These are phyloP conservation scores for Epinotia demarniana DNA, from an alignment of 2,888 invertebrate species.

Conservation along the genomic window DNA sequence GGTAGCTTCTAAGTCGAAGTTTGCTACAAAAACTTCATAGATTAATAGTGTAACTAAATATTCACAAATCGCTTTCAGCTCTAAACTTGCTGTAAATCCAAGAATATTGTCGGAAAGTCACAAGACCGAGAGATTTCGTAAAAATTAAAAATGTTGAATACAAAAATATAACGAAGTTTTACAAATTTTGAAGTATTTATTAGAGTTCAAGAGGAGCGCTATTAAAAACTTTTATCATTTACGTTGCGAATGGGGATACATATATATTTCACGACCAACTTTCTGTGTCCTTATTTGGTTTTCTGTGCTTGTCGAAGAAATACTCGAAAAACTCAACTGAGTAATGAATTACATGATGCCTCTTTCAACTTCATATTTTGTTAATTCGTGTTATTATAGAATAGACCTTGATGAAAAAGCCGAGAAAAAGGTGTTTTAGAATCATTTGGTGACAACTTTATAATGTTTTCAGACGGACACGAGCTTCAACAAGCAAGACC, in stretches of 20 bases:
- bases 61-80: constrained; percentile 1
- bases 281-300: not conserved
- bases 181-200: constrained; percentile 32
- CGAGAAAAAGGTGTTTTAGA: too few species aligned
- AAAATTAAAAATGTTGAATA: constrained; percentile 42
- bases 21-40: not conserved
- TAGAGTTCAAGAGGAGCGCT: constrained; percentile 26
- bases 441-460: too few species aligned
- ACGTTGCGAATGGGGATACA: constrained; percentile 7
- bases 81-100: constrained; percentile 24
- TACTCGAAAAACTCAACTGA: not conserved
- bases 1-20: too few species aligned
- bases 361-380: not conserved
- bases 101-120: constrained; percentile 41
- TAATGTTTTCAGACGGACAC: too few species aligned
- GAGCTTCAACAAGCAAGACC: too few species aligned
- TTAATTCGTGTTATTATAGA: too few species aligned
- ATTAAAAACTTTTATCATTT: constrained; percentile 37
- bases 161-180: constrained; percentile 38
- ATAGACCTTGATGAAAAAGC: too few species aligned
- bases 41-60: not conserved
- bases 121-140: constrained; percentile 37
- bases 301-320: not conserved
- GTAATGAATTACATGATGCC: not conserved
- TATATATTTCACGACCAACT: not conserved